Conservation (phyloP, 2,797 vertebrate genomes). For the Stomatorhinus walkeri region DNA sequence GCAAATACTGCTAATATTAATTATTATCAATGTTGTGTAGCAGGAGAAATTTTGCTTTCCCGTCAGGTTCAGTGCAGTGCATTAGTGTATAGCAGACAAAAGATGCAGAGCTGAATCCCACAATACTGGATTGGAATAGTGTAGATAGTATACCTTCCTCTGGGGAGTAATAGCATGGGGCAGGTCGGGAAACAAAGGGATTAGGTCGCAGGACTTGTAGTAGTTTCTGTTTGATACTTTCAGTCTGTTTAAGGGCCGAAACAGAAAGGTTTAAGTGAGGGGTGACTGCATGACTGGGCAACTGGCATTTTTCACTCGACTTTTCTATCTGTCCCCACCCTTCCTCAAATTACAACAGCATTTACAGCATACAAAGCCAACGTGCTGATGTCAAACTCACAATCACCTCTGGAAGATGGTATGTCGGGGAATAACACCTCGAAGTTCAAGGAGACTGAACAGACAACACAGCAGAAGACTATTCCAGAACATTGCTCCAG, state of each 20-base stretch:
- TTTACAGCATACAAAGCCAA: background rate
- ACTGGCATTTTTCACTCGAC: background rate
- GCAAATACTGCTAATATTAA: background rate
- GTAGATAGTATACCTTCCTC: background rate
- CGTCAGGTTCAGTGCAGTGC: background rate
- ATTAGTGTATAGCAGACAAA: background rate
- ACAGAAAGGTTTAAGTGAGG: background rate
- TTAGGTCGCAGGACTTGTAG: background rate
- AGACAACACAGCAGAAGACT: background rate
- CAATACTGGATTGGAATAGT: background rate
- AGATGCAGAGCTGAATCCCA: background rate
- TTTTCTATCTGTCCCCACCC: background rate
- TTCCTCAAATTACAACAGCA: background rate
- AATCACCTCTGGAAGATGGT: background rate
- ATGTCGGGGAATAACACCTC: background rate
- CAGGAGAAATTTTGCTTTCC: background rate
- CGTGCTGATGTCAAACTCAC: background rate
- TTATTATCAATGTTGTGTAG: background rate
- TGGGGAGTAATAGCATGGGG: background rate
- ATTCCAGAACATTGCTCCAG: background rate
- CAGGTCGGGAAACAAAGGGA: background rate
- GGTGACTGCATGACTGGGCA: background rate
- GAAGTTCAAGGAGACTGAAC: background rate
- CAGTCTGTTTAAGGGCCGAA: background rate
- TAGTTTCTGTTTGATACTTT: background rate